These are phyloP conservation scores for Chaetodon trifascialis DNA, from an alignment of 2,113 vertebrate species.

Conservation along the genomic window DNA sequence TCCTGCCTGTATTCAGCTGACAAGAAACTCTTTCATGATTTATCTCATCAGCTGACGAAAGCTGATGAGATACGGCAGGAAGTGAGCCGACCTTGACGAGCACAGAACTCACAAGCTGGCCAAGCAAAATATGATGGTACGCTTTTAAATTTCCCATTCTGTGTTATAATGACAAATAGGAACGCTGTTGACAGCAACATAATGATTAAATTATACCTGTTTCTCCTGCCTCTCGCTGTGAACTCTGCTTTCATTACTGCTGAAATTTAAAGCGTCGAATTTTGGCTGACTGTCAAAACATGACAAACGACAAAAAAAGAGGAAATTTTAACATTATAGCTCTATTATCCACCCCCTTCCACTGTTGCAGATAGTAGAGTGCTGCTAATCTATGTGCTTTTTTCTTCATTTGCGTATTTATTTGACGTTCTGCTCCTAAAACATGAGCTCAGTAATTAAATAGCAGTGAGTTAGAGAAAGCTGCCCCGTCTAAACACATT, in stretches of 20 bases:
- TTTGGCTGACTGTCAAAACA: neutral
- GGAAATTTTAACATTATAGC: neutral
- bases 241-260: slow-evolving; percentile 4
- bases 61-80: slow-evolving; percentile 32
- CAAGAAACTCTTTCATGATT: slow-evolving; percentile 48
- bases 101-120: neutral
- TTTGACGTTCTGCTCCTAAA: slow-evolving; percentile 24
- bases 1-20: slow-evolving; percentile 37
- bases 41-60: slow-evolving; percentile 46
- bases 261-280: neutral
- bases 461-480: neutral
- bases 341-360: slow-evolving; percentile 2
- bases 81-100: slow-evolving; percentile 29
- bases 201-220: neutral
- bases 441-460: slow-evolving; percentile 33
- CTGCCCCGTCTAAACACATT: slow-evolving; percentile 16
- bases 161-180: neutral
- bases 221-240: neutral
- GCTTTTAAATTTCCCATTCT: slow-evolving; percentile 1
- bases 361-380: slow-evolving; percentile 10
- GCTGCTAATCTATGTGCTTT: neutral
- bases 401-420: slow-evolving; percentile 20
- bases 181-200: slow-evolving; percentile 9
- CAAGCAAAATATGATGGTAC: neutral
- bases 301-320: neutral